Conservation (phyloP, 2,797 vertebrate species). For the Chaetodon trifasciatus region DNA sequence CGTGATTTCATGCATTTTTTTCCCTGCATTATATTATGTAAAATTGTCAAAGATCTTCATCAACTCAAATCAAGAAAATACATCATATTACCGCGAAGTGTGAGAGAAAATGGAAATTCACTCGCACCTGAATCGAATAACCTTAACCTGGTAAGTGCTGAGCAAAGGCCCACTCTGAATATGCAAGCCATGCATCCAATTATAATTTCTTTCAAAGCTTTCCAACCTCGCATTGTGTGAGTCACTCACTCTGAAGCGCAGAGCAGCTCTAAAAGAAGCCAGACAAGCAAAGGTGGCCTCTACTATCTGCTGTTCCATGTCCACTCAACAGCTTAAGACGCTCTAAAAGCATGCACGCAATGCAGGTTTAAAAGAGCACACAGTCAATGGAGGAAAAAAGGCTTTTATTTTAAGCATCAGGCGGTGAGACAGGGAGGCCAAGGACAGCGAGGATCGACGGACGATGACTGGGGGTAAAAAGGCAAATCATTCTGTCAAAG, state of each 20-base stretch:
- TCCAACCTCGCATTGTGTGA: conserved; percentile 35
- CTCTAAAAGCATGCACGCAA: conserved; percentile 55
- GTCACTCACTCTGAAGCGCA: conserved; percentile 30
- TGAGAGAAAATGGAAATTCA: not conserved
- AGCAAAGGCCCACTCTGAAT: conserved; percentile 21
- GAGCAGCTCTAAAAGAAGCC: conserved; percentile 34
- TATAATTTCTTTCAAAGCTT: conserved; percentile 48
- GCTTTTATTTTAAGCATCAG: conserved; percentile 46
- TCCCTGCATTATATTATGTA: not conserved
- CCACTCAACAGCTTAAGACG: conserved; percentile 50
- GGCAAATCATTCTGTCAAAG: not conserved
- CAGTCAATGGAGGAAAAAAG: conserved; percentile 49
- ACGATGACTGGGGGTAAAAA: not conserved
- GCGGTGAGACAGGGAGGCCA: not conserved
- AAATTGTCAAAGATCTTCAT: conserved; percentile 3
- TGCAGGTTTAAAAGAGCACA: conserved; percentile 28
- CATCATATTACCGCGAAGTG: not conserved
- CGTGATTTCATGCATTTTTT: not conserved
- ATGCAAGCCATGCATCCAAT: conserved; percentile 43
- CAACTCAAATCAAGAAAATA: conserved; percentile 1
- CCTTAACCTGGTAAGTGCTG: conserved; percentile 34
- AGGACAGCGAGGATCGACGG: not conserved
- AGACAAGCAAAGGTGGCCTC: conserved; percentile 37
- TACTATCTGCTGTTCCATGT: conserved; percentile 35
- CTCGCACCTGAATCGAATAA: conserved; percentile 13